Base-by-base conservation (phyloP, 2,113 vertebrate genomes). In the Noctilio leporinus region DNA sequence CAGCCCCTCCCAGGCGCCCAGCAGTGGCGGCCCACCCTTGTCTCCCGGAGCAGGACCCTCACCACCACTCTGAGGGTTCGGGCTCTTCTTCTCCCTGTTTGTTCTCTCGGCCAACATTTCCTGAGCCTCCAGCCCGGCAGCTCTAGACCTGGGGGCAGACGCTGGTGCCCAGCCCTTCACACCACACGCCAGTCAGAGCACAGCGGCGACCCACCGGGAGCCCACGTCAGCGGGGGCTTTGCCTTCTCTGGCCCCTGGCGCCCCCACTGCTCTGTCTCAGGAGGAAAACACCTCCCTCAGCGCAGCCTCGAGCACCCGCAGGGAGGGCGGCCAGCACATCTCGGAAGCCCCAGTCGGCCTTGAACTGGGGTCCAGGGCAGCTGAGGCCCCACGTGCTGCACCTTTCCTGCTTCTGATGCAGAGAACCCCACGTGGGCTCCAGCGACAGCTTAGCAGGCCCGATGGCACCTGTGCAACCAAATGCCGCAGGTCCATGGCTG, bases 121-220 rank as follows among this genome's bases (percentile, higher is more conserved):
- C 86, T 9, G 49, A 90, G 40, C 51, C 53, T 62, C 35, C 8
- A 28, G 24, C 33, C 38, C 1, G 24, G 11, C 33, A 16, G n/a
- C 0, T 28, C 78, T 69, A 40, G 19, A 33, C 1, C 1, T 15
- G 16, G 49, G 33, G 24, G 33, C 57, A 17, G 33, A n/a, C 0
- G 4, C 24, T 2, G 24, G 24, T 2, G 0, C 2, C 85, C 7
- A 10, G 55, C 43, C 43, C 22, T 30, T 24, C 16, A 4, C 35
- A 3, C n/a, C 1, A 0, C 70, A 26, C 19, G 19, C 51, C 51
- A 20, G 51, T 28, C n/a, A 1, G 38, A 20, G 19, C 47, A 16
- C 33, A 1, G 67, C 1, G 3, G 65, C 0, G 65, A 10, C 65
- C 35, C 65, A 19, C 33, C 28, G 20, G 11, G 77, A 59, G 64